phyloP scores from a whole-genome alignment of 2,113 vertebrate genomes.

The Dolichotis patagonum region DNA sequence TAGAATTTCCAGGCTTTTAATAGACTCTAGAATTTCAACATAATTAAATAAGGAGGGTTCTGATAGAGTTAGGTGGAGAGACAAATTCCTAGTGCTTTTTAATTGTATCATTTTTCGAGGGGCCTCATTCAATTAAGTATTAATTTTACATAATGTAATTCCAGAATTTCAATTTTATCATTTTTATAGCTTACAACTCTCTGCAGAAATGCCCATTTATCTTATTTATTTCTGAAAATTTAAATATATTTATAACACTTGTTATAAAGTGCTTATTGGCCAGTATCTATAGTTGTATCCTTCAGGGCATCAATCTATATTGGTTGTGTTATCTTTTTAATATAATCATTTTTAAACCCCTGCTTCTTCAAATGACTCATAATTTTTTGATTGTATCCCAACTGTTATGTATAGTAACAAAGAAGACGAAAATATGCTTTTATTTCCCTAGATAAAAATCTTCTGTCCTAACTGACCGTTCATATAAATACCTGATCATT shows the following conservation, averaged over 20 bases:
- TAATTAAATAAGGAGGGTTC: not conserved
- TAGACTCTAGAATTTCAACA: not conserved
- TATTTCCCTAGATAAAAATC: not conserved
- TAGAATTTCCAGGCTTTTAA: not conserved
- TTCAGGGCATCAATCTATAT: not conserved
- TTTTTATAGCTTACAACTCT: not conserved
- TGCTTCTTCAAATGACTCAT: not conserved
- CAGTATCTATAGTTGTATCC: not conserved
- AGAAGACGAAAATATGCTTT: not conserved
- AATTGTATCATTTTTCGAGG: not conserved
- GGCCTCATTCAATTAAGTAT: not conserved
- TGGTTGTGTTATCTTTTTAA: slow-evolving; percentile 38
- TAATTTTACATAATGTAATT: not conserved
- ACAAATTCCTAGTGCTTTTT: not conserved
- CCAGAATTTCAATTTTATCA: not conserved
- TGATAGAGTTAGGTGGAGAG: not conserved
- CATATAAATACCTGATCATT: not conserved
- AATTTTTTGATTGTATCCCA: not conserved
- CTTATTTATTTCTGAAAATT: not conserved
- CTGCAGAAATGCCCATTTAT: not conserved
- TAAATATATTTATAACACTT: not conserved
- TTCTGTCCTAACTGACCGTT: not conserved
- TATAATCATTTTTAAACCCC: not conserved
- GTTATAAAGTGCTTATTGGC: not conserved
- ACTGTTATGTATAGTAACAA: not conserved